Evolutionary conservation across 2,797 vertebrate species (phyloP), one percentile per base, ranked within the genome.

Genomic region (Neosilurus hyrtlii): DNA sequence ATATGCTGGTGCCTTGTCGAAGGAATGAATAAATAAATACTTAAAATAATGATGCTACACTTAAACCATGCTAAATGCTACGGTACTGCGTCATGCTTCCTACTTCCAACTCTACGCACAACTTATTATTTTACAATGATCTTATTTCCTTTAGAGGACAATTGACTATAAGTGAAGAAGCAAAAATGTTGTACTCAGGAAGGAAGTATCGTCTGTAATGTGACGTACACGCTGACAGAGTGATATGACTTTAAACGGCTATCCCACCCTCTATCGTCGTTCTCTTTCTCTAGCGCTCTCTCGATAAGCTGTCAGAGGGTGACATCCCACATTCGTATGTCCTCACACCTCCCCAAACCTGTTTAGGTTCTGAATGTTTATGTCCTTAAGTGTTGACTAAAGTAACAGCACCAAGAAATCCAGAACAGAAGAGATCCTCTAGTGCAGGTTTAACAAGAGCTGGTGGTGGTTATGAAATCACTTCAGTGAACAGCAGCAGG

Each of bases 331-430:
- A 7, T 30, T 63, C 62, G 10, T 20, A 30, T 9, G 20, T 37
- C 57, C 56, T 26, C 15, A 18, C 59, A 81, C 63, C 79, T 68
- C 30, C 62, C 79, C 54, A 54, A 84, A 68, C 72, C 72, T 76
- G 72, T 62, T 79, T 79, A 6, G 11, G 24, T 54, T 75, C 22
- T 24, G 10, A 37, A 70, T 24, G 20, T 59, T 59, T 24, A 15
- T 18, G 14, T 51, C n/a, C 14, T 26, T 18, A 16, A 63, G 16
- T 51, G 35, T 61, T 62, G 7, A 76, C 57, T 76, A 49, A 62
- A 61, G 63, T 12, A 73, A 54, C n/a, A 74, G 59, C 24, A 52
- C 22, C 24, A 59, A 75, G 56, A 59, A 37, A 18, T n/a, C 30
- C 56, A 65, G 35, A n/a, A 62, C 56, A 49, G 43, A 26, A 37